A percentile compares a stretch with the other conserved stretches of the same genome.
Conservation (phyloP, 92 coral and sea anemone genomes). For the Blastomussa wellsi region DNA sequence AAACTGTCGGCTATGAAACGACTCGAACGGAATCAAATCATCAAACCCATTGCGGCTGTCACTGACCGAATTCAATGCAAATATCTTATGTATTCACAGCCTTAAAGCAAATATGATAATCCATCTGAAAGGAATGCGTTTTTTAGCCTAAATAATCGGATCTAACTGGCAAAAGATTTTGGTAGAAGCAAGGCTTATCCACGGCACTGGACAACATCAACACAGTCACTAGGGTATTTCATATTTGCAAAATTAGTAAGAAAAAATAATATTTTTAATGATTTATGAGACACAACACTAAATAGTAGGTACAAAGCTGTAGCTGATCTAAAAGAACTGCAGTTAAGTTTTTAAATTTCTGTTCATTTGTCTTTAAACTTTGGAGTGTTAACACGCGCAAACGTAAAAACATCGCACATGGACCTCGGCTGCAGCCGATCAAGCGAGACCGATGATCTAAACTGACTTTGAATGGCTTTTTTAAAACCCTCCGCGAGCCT, state of each 20-base stretch:
- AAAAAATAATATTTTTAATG: not conserved
- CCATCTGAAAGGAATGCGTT: slow-evolving; percentile 1
- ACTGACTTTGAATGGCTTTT: no score
- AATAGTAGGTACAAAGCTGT: slow-evolving; percentile 1
- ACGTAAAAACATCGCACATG: no score
- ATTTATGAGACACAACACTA: not conserved
- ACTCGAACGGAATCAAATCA: not conserved
- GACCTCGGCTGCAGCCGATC: no score
- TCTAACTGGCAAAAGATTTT: slow-evolving; percentile 1
- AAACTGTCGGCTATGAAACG: slow-evolving; percentile 10
- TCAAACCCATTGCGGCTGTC: not conserved
- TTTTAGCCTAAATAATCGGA: not conserved
- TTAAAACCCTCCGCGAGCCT: no score
- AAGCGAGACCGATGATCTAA: no score
- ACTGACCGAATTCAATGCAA: not conserved
- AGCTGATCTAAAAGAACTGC: slow-evolving; percentile 13
- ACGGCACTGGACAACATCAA: slow-evolving; percentile 13
- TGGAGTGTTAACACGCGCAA: no score
- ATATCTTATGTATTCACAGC: slow-evolving; percentile 9
- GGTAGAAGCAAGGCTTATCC: slow-evolving; percentile 4
- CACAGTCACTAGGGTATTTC: not conserved
- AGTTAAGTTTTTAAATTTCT: not conserved
- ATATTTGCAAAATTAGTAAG: slow-evolving; percentile 2
- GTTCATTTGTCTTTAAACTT: slow-evolving; percentile 3
- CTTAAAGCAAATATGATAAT: not conserved